A percentile compares a stretch with the other conserved stretches of the same genome.
These are phyloP conservation scores for Papilio aristodemus DNA, from an alignment of 1,140 invertebrate species.

Conservation along the genomic window DNA sequence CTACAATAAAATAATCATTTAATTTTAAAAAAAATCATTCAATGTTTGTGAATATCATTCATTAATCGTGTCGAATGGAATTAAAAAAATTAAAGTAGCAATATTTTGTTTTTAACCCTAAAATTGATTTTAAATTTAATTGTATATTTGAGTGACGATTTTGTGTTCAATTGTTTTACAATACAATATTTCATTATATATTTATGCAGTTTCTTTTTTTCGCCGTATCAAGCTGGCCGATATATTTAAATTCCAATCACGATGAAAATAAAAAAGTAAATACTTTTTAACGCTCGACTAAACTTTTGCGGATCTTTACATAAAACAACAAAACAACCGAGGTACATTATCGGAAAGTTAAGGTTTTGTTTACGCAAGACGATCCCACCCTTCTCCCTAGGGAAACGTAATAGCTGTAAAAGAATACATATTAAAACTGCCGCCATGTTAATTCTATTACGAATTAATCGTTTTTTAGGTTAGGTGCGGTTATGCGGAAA, in stretches of 20 bases:
- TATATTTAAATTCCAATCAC: constrained; percentile 30
- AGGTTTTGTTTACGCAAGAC: constrained; percentile 48
- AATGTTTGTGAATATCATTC: background rate
- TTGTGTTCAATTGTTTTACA: no score
- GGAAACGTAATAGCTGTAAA: constrained; percentile 37
- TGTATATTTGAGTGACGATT: no score
- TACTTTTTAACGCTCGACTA: constrained; percentile 38
- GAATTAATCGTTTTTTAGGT: constrained; percentile 6
- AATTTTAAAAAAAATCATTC: background rate
- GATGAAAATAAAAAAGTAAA: constrained; percentile 39
- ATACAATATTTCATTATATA: background rate
- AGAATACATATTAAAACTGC: constrained; percentile 26
- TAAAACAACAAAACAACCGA: constrained; percentile 43
- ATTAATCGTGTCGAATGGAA: background rate
- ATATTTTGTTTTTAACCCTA: no score
- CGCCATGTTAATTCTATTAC: constrained; percentile 22
- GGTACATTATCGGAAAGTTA: constrained; percentile 47
- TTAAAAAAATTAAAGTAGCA: background rate
- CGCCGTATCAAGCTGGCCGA: background rate
- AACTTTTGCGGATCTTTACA: constrained; percentile 35
- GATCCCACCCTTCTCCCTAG: constrained; percentile 31
- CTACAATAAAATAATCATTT: background rate
- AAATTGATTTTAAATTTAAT: no score
- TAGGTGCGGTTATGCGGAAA: constrained; percentile 4
- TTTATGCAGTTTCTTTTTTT: background rate